A percentile compares a stretch with the other conserved stretches of the same genome.
Evolutionary conservation across 2,888 invertebrate genomes (phyloP).

Genomic region (Melanotus villosus): DNA sequence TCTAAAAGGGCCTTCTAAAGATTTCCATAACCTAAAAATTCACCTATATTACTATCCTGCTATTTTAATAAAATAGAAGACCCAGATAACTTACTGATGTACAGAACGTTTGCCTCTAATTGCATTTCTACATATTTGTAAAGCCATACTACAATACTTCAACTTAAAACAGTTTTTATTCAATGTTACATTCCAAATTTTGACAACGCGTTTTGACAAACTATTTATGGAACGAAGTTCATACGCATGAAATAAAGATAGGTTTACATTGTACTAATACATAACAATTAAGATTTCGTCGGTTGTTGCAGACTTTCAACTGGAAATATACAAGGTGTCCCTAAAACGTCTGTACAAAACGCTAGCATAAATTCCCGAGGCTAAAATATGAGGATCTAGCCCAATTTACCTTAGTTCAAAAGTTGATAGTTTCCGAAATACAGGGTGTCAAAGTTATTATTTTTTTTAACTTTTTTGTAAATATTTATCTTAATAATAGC

Average conservation of each 20-base stretch:
- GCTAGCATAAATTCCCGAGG: no score
- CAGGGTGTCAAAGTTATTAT: no score
- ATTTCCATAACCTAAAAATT: conserved; percentile 51
- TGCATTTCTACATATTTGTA: conserved; percentile 45
- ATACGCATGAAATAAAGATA: not conserved
- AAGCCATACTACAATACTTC: conserved; percentile 42
- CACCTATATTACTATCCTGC: not conserved
- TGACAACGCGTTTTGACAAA: conserved; percentile 61
- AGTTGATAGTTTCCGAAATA: no score
- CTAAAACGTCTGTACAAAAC: no score
- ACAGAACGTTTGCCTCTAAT: conserved; percentile 14
- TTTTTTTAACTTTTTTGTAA: no score
- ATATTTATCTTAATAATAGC: no score
- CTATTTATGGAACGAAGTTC: not conserved
- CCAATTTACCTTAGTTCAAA: no score
- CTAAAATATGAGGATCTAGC: no score
- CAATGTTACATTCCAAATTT: conserved; percentile 39
- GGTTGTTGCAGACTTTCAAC: no score
- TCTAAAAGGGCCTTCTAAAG: conserved; percentile 34
- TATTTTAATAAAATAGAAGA: not conserved
- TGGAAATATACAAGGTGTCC: no score
- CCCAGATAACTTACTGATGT: conserved; percentile 43
- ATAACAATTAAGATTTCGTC: no score
- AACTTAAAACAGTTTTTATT: conserved; percentile 6
- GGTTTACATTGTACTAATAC: no score